phyloP scores from a whole-genome alignment of 2,113 vertebrate species.

The Antigone vipio region DNA sequence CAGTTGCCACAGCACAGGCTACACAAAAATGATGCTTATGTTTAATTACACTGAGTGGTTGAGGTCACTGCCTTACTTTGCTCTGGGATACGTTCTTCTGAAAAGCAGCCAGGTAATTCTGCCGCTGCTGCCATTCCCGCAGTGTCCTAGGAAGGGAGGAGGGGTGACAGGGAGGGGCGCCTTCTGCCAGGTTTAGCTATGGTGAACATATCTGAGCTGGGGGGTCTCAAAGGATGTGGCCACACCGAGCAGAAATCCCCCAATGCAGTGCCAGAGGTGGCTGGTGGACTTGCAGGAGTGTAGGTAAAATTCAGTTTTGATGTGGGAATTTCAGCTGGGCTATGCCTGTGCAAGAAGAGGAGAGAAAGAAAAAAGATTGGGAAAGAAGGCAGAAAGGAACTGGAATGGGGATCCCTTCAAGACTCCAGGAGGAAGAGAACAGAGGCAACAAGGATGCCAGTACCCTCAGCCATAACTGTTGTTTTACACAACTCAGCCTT shows the following conservation, averaged over 20 bases:
- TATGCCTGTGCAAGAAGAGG: background rate
- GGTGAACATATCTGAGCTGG: background rate
- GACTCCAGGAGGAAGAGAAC: background rate
- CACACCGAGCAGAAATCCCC: background rate
- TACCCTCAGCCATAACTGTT: background rate
- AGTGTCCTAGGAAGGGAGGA: background rate
- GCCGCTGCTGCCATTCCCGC: background rate
- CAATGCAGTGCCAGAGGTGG: background rate
- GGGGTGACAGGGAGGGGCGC: background rate
- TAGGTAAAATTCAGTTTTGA: background rate
- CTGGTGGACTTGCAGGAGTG: background rate
- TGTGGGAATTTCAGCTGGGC: background rate
- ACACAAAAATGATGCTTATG: constrained; percentile 19
- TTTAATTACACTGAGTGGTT: constrained; percentile 50
- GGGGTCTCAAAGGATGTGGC: background rate
- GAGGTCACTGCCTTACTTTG: constrained; percentile 11
- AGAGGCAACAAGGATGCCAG: background rate
- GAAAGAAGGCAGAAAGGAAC: background rate
- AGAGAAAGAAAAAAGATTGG: background rate
- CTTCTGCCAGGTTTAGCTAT: background rate
- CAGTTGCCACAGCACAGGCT: background rate
- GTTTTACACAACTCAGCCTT: background rate
- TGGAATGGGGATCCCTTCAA: background rate
- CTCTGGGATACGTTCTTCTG: background rate
- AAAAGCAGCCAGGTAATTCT: constrained; percentile 36